Base-by-base conservation (phyloP, 2,888 invertebrate species). In the Andrena flavipes region DNA sequence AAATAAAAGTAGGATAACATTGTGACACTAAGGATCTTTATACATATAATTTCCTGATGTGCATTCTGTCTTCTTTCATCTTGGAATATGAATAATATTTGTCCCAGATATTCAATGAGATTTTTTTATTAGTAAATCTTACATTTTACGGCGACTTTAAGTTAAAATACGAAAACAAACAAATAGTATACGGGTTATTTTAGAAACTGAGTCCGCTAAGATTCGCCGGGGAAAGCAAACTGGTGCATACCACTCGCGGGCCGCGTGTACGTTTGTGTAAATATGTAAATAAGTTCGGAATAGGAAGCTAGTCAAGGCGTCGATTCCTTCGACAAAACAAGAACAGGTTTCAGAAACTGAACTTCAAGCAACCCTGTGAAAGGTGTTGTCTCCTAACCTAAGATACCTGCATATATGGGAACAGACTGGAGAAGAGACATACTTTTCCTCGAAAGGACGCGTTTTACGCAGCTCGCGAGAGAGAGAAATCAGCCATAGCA, bases 231-330 rank as follows among this genome's bases (percentile, higher is more conserved):
- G 54, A 64, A 70, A 75, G 54, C 64, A 68, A 81, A 82, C 69
- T 49, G 64, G 75, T 71, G 65, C 72, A 71, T 64, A 56, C 29
- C 23, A 65, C 64, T 29, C 60, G 35, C 33, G 20, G 60, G 20
- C 42, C 56, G 16, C 62, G 63, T 68, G 49, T 77, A 77, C 68
- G 72, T 82, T 76, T 81, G 83, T 83, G 72, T 81, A 84, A 87
- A 88, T 86, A 87, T 83, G 89, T 82, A 84, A 86, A 88, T 88
- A 84, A 76, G 79, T 75, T 75, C 62, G 60, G 84, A 82, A 83
- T 79, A 82, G 89, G 88, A 87, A 89, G 83, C 84, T 84, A 81
- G 79, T 42, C 70, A 54, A 70, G 65, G 67, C 75, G 77, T 80
- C 80, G 82, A 67, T 76, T 82, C 77, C 85, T 78, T 83, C 85